Conservation (phyloP, 2,888 invertebrate species). For the Himalopsyche anomala region DNA sequence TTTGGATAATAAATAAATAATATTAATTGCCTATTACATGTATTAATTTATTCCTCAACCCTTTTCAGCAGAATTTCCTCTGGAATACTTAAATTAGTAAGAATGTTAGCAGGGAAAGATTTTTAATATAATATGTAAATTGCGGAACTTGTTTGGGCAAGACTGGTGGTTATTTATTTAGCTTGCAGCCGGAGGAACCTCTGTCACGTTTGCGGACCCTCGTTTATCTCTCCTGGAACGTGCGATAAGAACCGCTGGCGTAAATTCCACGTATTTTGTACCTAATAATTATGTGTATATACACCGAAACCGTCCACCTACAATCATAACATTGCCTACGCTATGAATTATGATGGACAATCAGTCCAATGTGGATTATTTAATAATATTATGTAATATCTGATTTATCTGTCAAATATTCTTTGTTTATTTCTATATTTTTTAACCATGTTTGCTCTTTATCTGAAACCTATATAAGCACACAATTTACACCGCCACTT, state of each 20-base stretch:
- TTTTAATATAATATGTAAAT: conserved; percentile 1
- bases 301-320: too few species aligned
- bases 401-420: too few species aligned
- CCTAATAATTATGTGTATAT: conserved; percentile 3
- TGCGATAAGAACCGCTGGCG: conserved; percentile 58
- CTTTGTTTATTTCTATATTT: too few species aligned
- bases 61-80: background rate
- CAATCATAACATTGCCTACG: too few species aligned
- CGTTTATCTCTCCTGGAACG: conserved; percentile 57
- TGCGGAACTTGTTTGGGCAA: conserved; percentile 24
- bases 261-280: conserved; percentile 8
- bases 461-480: too few species aligned
- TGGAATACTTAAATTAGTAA: background rate
- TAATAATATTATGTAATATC: too few species aligned
- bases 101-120: background rate
- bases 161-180: conserved; percentile 57
- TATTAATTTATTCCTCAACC: background rate
- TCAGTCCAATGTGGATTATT: too few species aligned
- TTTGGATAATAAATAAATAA: too few species aligned
- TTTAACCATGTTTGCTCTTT: too few species aligned
- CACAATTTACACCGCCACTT: too few species aligned
- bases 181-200: conserved; percentile 46
- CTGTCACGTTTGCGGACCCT: conserved; percentile 60
- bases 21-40: background rate
- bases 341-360: too few species aligned